Conservation (phyloP, 2,888 invertebrate genomes). For the Tipula unca region DNA sequence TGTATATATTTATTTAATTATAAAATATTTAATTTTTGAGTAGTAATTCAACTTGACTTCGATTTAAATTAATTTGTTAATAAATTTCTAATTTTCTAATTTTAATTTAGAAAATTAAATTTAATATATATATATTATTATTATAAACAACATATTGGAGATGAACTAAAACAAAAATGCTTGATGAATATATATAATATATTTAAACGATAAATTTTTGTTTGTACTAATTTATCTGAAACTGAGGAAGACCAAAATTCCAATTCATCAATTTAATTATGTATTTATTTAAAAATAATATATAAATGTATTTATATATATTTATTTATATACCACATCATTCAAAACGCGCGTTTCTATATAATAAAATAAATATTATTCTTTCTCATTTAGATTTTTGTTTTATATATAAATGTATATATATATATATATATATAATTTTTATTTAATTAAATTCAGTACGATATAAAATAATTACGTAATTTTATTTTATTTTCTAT, state of each 20-base stretch:
- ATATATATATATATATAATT: not conserved
- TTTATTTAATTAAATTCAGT: not conserved
- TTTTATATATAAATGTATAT: too few species aligned
- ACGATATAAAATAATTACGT: slow-evolving; percentile 16
- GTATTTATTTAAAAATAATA: not conserved
- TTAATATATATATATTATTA: not conserved
- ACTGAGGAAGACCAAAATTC: not conserved
- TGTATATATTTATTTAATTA: not conserved
- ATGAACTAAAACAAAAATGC: not conserved
- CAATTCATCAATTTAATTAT: not conserved
- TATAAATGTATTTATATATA: not conserved
- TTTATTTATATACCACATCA: not conserved
- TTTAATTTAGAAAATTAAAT: not conserved
- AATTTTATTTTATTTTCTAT: slow-evolving; percentile 15
- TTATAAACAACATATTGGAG: not conserved
- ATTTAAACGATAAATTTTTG: not conserved
- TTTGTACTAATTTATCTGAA: slow-evolving; percentile 14
- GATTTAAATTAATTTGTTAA: not conserved
- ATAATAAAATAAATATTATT: slow-evolving; percentile 9
- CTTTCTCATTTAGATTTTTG: not conserved
- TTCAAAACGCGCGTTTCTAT: not conserved
- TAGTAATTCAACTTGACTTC: not conserved
- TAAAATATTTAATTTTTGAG: not conserved
- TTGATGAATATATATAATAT: not conserved
- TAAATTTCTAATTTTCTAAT: not conserved